Evolutionary conservation across 2,113 vertebrate species (phyloP), one percentile per base, ranked within the genome.

Genomic region (Trichechus manatus): DNA sequence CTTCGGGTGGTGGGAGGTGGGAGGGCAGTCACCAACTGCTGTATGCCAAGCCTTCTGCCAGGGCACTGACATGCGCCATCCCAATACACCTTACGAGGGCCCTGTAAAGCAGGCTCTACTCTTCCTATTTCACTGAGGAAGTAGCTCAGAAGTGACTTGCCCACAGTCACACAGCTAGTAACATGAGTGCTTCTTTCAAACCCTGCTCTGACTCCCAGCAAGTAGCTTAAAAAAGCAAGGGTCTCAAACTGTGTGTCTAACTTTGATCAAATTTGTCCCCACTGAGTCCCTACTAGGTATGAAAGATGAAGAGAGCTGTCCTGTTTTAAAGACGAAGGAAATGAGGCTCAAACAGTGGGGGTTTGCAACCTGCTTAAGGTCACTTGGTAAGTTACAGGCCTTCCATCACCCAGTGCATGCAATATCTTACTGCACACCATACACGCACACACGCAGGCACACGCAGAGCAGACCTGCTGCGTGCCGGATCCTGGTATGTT

Each of bases 401-500:
- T 31, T 36, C 72, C 33, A 6, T 10, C 56, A 13, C 25, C 27
- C 47, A 0, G 25, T 23, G 5, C 39, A n/a, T 31, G 64, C 25
- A 5, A n/a, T 6, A 36, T 6, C 25, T 0, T 3, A 33, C 70
- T 44, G 77, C 61, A 25, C 6, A 53, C 8, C 47, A 36, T 6
- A 19, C 31, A 33, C 50, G 31, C 29, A 53, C 7, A 79, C 23
- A 10, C 22, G 29, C 42, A 27, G 2, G 17, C 31, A 1, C 9
- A 3, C 9, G 17, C 0, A 27, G 75, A n/a, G 20, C 70, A 68
- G 53, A 31, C 39, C 39, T 20, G 19, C 89, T 17, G 5, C 29
- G 29, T 1, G 50, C 64, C 22, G 2, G 63, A 10, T 29, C 61
- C 33, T 50, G 23, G 29, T 3, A 1, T 0, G 5, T 8, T 42